Evolutionary conservation across 2,888 invertebrate genomes (phyloP).

Genomic region (Malachius bipustulatus): DNA sequence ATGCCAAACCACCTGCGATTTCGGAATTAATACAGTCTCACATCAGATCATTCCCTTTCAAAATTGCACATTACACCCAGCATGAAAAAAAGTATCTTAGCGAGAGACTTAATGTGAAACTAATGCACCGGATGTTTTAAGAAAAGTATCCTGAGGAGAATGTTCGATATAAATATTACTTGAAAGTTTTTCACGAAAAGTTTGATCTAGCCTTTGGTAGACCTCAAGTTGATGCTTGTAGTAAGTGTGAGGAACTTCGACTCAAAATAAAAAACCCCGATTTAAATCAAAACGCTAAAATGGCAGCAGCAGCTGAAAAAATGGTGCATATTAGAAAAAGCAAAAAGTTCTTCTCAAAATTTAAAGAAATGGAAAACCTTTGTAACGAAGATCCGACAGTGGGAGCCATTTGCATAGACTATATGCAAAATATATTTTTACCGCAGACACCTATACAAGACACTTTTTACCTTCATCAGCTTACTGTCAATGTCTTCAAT

Average conservation of each 20-base stretch:
- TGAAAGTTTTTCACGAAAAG: background rate
- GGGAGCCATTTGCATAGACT: slow-evolving; percentile 9
- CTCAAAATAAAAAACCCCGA: background rate
- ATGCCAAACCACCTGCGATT: slow-evolving; percentile 4
- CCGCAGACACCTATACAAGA: slow-evolving; percentile 17
- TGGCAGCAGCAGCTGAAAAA: background rate
- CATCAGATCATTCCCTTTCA: slow-evolving; percentile 2
- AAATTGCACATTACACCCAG: slow-evolving; percentile 1
- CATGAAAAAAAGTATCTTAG: slow-evolving; percentile 7
- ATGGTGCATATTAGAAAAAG: background rate
- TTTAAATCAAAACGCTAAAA: slow-evolving; percentile 4
- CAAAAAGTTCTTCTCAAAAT: background rate
- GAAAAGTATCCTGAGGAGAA: background rate
- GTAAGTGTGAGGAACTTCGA: background rate
- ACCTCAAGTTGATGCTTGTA: background rate
- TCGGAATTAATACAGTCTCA: slow-evolving; percentile 5
- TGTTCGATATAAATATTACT: background rate
- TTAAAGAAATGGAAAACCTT: background rate
- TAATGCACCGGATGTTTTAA: background rate
- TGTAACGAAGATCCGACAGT: background rate
- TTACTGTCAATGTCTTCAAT: slow-evolving; percentile 13
- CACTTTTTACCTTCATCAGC: slow-evolving; percentile 17
- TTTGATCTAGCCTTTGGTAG: background rate
- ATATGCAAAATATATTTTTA: slow-evolving; percentile 17
- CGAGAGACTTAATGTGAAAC: slow-evolving; percentile 5